Evolutionary conservation across 2,888 invertebrate species (phyloP).

Genomic region (Thymelicus lineola): DNA sequence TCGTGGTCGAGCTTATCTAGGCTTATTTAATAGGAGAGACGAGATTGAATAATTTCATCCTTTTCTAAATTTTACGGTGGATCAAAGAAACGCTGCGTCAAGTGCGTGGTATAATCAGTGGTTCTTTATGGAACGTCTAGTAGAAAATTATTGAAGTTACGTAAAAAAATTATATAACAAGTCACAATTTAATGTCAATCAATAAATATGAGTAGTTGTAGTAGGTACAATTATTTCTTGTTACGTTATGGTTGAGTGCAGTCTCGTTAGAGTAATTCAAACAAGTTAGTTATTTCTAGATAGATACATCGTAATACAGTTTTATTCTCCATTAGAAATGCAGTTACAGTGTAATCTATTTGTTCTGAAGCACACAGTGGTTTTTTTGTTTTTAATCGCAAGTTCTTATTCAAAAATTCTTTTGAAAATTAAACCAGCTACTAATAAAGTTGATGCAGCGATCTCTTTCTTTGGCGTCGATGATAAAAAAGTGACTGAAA

Average conservation of each 20-base stretch:
- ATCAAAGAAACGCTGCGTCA: too few species aligned
- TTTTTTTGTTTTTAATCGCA: not conserved
- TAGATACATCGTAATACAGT: not conserved
- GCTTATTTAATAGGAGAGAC: too few species aligned
- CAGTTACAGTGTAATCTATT: not conserved
- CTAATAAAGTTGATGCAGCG: slow-evolving; percentile 48
- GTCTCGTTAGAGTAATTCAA: not conserved
- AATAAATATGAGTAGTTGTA: not conserved
- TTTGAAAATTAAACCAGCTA: slow-evolving; percentile 55
- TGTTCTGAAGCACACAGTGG: not conserved
- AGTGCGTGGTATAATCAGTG: too few species aligned
- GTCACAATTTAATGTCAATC: slow-evolving; percentile 3
- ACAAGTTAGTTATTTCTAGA: not conserved
- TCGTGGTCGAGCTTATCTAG: too few species aligned
- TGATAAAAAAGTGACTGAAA: slow-evolving; percentile 57
- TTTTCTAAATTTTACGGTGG: too few species aligned
- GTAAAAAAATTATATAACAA: not conserved
- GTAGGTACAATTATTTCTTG: not conserved
- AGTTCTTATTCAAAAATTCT: slow-evolving; percentile 48
- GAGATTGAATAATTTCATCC: too few species aligned
- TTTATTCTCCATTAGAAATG: not conserved
- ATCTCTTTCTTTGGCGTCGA: slow-evolving; percentile 54
- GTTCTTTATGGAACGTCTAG: too few species aligned
- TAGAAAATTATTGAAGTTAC: too few species aligned
- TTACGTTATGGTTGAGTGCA: not conserved